phyloP scores from a whole-genome alignment of 2,797 vertebrate genomes.

The Borostomias antarcticus region DNA sequence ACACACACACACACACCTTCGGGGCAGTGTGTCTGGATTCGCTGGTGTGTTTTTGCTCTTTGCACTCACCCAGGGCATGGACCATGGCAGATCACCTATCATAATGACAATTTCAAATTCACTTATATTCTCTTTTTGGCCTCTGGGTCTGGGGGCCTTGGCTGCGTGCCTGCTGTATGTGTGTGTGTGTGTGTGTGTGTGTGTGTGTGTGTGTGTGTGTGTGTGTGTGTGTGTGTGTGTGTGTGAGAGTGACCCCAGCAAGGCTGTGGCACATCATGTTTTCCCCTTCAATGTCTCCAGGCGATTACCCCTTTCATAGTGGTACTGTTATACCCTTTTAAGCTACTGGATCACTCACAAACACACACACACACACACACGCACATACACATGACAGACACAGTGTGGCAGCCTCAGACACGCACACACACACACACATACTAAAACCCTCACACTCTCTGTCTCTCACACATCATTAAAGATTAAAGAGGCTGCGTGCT shows the following conservation, averaged over 20 bases:
- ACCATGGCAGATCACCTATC: conserved; percentile 52
- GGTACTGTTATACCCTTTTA: not conserved
- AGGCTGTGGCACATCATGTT: no score
- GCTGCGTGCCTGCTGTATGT: conserved; percentile 27
- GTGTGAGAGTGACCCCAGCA: no score
- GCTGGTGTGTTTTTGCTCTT: conserved; percentile 37
- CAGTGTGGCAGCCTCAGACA: no score
- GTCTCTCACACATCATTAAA: not conserved
- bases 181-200: conserved; percentile 10
- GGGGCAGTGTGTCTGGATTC: conserved; percentile 24
- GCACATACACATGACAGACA: not conserved
- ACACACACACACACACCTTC: conserved; percentile 15
- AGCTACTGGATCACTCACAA: not conserved
- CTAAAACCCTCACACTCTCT: not conserved
- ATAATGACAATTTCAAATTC: conserved; percentile 46
- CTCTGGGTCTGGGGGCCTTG: not conserved
- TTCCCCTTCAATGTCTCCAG: not conserved
- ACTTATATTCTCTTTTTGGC: conserved; percentile 43
- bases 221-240: conserved; percentile 4
- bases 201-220: conserved; percentile 9
- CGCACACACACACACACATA: not conserved
- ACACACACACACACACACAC: not conserved
- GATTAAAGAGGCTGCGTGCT: not conserved
- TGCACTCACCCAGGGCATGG: conserved; percentile 29
- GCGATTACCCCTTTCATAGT: no score